phyloP scores from a whole-genome alignment of 1,140 invertebrate genomes.

The Oreohelix idahoensis region DNA sequence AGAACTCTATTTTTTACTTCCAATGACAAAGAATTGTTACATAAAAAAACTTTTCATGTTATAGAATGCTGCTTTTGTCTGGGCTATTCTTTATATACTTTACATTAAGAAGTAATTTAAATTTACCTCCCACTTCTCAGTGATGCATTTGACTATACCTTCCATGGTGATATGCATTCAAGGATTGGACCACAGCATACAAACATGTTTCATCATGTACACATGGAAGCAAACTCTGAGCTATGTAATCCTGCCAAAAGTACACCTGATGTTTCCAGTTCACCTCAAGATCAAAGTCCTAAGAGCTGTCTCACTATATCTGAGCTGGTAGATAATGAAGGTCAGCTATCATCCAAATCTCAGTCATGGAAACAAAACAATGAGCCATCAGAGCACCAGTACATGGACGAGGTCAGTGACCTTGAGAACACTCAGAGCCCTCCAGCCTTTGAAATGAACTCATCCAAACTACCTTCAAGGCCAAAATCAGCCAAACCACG shows the following conservation, averaged over 20 bases:
- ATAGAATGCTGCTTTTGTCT: too few species aligned
- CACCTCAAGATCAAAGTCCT: neutral
- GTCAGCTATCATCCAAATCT: too few species aligned
- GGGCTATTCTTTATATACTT: too few species aligned
- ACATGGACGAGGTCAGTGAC: neutral
- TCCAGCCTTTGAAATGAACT: neutral
- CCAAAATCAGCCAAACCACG: constrained; percentile 13
- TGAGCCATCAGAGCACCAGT: neutral
- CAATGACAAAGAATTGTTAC: too few species aligned
- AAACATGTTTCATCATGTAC: too few species aligned
- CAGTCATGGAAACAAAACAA: neutral
- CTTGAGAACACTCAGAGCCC: neutral
- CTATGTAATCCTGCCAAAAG: neutral
- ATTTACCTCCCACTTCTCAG: too few species aligned
- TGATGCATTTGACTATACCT: too few species aligned
- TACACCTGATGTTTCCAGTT: neutral
- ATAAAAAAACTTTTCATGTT: too few species aligned
- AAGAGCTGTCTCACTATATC: neutral
- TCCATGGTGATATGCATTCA: too few species aligned
- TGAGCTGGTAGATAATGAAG: neutral
- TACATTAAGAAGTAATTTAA: too few species aligned
- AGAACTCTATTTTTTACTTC: too few species aligned
- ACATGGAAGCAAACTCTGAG: neutral
- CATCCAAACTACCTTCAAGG: neutral
- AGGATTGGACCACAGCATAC: too few species aligned